Conservation (phyloP, 2,888 invertebrate genomes). For the Caradrina clavipalpis region DNA sequence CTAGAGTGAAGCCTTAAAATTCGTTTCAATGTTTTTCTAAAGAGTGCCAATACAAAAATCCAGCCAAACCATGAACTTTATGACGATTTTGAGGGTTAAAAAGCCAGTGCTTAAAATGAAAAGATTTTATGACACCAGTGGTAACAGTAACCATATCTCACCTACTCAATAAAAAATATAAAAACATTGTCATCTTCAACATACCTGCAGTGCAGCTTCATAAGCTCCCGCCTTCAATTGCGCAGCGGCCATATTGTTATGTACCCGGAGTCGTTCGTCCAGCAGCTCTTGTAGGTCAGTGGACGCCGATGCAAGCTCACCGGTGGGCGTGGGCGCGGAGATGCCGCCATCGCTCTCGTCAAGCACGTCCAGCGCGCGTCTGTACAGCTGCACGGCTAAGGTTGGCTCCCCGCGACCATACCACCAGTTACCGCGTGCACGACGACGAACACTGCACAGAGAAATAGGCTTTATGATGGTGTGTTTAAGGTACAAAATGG, state of each 20-base stretch:
- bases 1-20: no score
- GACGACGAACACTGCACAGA: constrained; percentile 81
- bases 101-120: no score
- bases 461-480: background rate
- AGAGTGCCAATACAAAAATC: no score
- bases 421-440: constrained; percentile 97
- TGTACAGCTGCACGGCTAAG: constrained; percentile 96
- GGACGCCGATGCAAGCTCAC: constrained; percentile 79
- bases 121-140: no score
- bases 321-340: constrained; percentile 88
- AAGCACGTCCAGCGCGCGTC: constrained; percentile 95
- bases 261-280: constrained; percentile 95
- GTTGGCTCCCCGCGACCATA: constrained; percentile 95
- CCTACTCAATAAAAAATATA: background rate
- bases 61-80: no score
- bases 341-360: constrained; percentile 94
- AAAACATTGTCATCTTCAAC: background rate
- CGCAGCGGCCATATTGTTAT: constrained; percentile 98
- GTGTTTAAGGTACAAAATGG: background rate
- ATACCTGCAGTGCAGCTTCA: constrained; percentile 95
- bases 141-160: no score
- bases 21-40: no score
- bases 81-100: no score
- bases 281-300: constrained; percentile 88
- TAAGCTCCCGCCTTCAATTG: constrained; percentile 97